Percentiles rank a stretch among this genome's conserved stretches.
phyloP scores from a whole-genome alignment of 2,113 vertebrate genomes.

The Halcyon senegalensis region DNA sequence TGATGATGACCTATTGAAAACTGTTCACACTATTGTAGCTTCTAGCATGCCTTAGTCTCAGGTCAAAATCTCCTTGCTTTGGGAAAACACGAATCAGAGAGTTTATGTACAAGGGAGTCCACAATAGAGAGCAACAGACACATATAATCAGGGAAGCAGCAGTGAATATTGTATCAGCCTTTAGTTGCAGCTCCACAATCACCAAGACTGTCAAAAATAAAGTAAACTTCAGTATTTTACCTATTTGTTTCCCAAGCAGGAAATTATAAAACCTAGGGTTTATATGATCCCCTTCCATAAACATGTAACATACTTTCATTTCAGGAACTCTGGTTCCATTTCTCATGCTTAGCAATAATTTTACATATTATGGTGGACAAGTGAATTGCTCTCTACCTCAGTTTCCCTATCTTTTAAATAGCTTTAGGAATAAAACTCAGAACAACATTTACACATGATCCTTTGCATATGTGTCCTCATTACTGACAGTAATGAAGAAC shows the following conservation, averaged over 20 bases:
- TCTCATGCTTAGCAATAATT: neutral
- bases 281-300: neutral
- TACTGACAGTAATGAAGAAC: neutral
- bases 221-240: neutral
- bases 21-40: neutral
- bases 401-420: neutral
- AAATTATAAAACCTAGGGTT: neutral
- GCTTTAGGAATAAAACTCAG: neutral
- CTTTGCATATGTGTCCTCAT: neutral
- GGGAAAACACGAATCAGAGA: neutral
- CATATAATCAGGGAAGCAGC: neutral
- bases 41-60: neutral
- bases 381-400: neutral
- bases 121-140: neutral
- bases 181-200: neutral
- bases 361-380: neutral
- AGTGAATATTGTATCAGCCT: neutral
- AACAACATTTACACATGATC: neutral
- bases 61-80: neutral
- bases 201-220: neutral
- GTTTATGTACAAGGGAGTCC: neutral
- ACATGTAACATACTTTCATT: neutral
- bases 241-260: neutral
- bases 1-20: neutral
- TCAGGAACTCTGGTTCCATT: neutral